Evolutionary conservation across 1,140 invertebrate species (phyloP).

Genomic region (Bombus confusus): DNA sequence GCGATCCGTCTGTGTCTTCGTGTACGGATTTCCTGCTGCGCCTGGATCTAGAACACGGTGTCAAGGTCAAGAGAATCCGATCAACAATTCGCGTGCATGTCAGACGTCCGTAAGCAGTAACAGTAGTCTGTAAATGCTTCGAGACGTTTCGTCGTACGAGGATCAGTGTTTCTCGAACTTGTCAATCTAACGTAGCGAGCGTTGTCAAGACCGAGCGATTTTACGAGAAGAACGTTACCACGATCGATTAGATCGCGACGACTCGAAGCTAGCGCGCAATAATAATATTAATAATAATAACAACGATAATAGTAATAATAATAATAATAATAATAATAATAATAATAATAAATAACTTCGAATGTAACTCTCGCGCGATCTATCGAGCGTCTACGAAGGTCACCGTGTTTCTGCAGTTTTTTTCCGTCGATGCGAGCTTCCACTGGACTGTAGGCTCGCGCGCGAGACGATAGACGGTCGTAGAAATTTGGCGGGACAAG

Average conservation of each 20-base stretch:
- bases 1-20: slow-evolving; percentile 1
- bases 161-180: not conserved
- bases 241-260: not conserved
- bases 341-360: not conserved
- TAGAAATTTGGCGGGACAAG: not conserved
- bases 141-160: too few relatives aligned
- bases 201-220: not conserved
- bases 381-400: not conserved
- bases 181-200: not conserved
- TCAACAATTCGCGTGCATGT: not conserved
- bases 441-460: too few relatives aligned
- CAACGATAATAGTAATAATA: too few relatives aligned
- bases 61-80: slow-evolving; percentile 36
- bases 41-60: slow-evolving; percentile 48
- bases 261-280: not conserved
- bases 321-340: too few relatives aligned
- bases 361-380: not conserved
- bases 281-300: too few relatives aligned
- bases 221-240: not conserved
- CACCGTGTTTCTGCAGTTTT: not conserved
- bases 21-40: slow-evolving; percentile 23
- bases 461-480: not conserved
- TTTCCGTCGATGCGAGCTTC: not conserved
- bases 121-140: too few relatives aligned
- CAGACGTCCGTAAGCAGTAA: not conserved